Conservation (phyloP, 1,140 invertebrate genomes). For the Leptinotarsa undecemlineata region DNA sequence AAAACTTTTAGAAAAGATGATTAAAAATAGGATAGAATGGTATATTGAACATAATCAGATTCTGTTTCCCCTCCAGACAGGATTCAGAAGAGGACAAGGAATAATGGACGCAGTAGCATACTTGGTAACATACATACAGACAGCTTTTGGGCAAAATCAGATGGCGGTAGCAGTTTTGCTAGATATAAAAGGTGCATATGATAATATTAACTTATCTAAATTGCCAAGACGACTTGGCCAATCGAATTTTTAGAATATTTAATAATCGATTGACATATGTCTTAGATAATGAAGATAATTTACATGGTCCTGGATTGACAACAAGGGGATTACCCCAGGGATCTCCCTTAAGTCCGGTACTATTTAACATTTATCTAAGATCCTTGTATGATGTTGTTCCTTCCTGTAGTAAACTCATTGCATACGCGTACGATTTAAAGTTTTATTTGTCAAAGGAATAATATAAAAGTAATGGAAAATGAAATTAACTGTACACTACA, state of each 20-base stretch:
- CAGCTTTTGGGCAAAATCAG: background rate
- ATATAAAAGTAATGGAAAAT: too few species aligned
- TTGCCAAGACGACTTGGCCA: background rate
- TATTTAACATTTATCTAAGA: slow-evolving; percentile 13
- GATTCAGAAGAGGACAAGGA: background rate
- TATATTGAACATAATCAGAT: background rate
- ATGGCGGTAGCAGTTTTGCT: background rate
- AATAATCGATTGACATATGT: background rate
- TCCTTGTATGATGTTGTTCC: background rate
- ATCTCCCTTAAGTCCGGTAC: slow-evolving; percentile 7
- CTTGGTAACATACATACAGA: background rate
- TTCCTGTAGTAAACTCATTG: background rate
- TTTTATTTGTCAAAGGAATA: slow-evolving; percentile 3
- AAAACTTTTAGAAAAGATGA: background rate
- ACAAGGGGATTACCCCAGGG: slow-evolving; percentile 18
- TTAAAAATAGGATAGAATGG: background rate
- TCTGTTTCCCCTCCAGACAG: background rate
- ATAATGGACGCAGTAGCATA: background rate
- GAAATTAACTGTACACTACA: too few species aligned
- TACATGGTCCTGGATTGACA: slow-evolving; percentile 7
- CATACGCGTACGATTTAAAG: slow-evolving; percentile 6
- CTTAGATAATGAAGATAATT: background rate
- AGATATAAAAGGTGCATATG: background rate
- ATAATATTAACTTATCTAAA: slow-evolving; percentile 13
- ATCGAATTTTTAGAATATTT: slow-evolving; percentile 16